phyloP scores from a whole-genome alignment of 1,140 invertebrate species.

The Orchesella cincta region DNA sequence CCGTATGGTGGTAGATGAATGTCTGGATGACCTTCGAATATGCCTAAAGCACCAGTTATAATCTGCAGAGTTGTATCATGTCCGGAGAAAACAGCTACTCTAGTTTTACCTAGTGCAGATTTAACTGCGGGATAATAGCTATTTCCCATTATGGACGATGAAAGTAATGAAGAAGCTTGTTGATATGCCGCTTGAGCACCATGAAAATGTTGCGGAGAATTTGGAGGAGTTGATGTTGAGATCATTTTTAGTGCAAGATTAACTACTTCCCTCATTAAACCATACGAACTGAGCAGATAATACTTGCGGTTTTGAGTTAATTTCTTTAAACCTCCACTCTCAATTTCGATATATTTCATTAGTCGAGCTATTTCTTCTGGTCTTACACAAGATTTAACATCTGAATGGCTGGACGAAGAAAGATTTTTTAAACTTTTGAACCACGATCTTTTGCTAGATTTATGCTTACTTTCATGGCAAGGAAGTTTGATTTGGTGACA shows the following conservation, averaged over 20 bases:
- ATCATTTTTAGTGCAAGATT: conserved; percentile 48
- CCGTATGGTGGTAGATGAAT: conserved; percentile 73
- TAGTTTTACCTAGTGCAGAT: conserved; percentile 51
- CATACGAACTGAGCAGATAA: conserved; percentile 54
- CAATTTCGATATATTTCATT: conserved; percentile 53
- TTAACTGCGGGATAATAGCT: background rate
- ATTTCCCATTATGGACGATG: conserved; percentile 22
- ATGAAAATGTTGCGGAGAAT: conserved; percentile 25
- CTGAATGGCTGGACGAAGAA: conserved; percentile 12
- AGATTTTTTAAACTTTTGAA: conserved; percentile 14
- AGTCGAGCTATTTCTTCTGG: conserved; percentile 53
- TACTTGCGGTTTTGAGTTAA: conserved; percentile 45
- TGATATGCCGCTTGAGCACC: conserved; percentile 23
- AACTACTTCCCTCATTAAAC: conserved; percentile 56
- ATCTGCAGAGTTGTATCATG: conserved; percentile 88
- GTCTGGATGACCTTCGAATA: conserved; percentile 61
- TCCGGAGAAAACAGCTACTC: conserved; percentile 83
- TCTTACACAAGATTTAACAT: conserved; percentile 50
- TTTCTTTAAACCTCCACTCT: conserved; percentile 51
- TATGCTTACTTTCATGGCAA: conserved; percentile 58
- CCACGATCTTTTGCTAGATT: background rate
- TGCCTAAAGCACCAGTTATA: conserved; percentile 74
- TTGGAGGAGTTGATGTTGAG: conserved; percentile 7
- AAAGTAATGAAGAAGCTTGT: conserved; percentile 19
- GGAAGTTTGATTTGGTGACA: conserved; percentile 80